Evolutionary conservation across 2,797 vertebrate species (phyloP), one percentile per base, ranked within the genome.

Genomic region (Staurois parvus): DNA sequence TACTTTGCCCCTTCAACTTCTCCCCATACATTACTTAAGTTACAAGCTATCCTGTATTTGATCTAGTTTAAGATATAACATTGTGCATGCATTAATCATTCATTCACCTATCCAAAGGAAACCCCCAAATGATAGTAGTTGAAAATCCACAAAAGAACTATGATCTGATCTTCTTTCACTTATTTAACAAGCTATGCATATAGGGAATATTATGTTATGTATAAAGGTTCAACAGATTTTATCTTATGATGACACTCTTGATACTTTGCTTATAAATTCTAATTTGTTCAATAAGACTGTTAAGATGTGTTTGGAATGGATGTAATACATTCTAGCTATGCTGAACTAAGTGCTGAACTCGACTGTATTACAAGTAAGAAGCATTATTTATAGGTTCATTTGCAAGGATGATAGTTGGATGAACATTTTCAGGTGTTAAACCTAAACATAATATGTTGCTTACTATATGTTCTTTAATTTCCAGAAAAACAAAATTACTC

Each of bases 11-110:
- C 34, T 69, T 69, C 28, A 75, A 83, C 81, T 30, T 76, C 52
- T 66, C 72, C 40, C 73, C 42, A 83, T 76, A 76, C 81, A 83
- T 69, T 83, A 81, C 48, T 72, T 81, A 81, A 73, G 52, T 81
- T 81, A 76, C 73, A 83, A 76, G 73, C 42, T 29, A n/a, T 76
- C 72, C 66, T 37, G 66, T 69, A 73, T 82, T 81, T 82, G 80
- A 82, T 82, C 70, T 82, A 62, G 80, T 74, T 34, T 72, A 45
- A 48, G 9, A 52, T 32, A 67, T 79, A 28, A 79, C 72, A 72
- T 70, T 52, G 40, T 37, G 64, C 77, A 69, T 69, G 28, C 77
- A 79, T 79, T 69, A 79, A 66, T 69, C 40, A 79, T 79, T 79
- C 48, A 69, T 69, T 79, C 40, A 79, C 68, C 77, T 68, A 79